phyloP scores from a whole-genome alignment of 2,113 vertebrate genomes.

The Colaptes auratus region DNA sequence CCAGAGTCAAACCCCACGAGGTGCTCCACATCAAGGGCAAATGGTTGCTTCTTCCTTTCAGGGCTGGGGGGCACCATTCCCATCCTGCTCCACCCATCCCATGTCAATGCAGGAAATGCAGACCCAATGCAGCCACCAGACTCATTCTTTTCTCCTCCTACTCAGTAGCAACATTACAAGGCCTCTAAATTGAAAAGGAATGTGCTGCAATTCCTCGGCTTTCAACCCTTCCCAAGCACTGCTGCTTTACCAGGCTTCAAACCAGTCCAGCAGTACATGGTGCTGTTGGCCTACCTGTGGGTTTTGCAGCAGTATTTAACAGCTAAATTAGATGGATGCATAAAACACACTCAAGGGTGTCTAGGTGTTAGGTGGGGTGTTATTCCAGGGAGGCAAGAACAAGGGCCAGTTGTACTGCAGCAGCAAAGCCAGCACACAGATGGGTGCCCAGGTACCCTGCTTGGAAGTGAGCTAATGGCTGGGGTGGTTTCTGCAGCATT shows the following conservation, averaged over 20 bases:
- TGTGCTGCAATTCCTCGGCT: constrained; percentile 15
- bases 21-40: neutral
- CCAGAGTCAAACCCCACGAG: neutral
- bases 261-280: neutral
- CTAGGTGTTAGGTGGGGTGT: constrained; percentile 9
- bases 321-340: neutral
- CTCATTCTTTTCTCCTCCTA: constrained; percentile 21
- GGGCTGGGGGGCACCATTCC: neutral
- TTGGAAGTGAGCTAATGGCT: neutral
- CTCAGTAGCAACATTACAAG: neutral
- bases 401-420: neutral
- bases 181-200: constrained; percentile 17
- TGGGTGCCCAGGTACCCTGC: neutral
- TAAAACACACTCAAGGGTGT: neutral
- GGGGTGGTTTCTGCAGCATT: neutral
- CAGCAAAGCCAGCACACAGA: too few relatives aligned
- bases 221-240: neutral
- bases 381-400: constrained; percentile 10
- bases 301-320: constrained; percentile 31
- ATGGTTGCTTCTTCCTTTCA: neutral
- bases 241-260: constrained; percentile 15
- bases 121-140: neutral
- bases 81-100: neutral
- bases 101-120: neutral
- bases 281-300: neutral